phyloP scores from a whole-genome alignment of 2,797 vertebrate species.

The Podarcis lilfordi region DNA sequence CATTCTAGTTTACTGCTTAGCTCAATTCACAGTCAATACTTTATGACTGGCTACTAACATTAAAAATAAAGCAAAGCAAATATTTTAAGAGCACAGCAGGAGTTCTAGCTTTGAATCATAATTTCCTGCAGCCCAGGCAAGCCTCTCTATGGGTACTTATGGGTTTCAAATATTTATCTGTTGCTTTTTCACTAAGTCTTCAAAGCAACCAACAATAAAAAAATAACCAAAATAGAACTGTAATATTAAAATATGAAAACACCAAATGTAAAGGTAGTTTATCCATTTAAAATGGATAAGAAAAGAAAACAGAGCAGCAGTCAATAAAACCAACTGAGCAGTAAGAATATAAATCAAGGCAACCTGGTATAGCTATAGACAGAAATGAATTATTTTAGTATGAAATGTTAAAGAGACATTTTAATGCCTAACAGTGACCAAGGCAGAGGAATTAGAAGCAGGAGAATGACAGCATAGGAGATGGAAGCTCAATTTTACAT shows the following conservation, averaged over 20 bases:
- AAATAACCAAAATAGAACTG: not conserved
- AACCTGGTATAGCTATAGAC: not conserved
- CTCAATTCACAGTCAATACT: constrained; percentile 45
- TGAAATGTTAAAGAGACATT: not conserved
- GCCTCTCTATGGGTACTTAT: not conserved
- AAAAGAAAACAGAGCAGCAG: not conserved
- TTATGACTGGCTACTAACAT: constrained; percentile 55
- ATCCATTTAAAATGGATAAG: not conserved
- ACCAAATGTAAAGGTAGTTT: not conserved
- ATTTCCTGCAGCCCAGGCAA: constrained; percentile 37
- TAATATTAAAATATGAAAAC: not conserved
- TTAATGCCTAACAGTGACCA: not conserved
- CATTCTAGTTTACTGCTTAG: constrained; percentile 40
- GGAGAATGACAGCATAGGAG: not conserved
- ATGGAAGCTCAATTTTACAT: not conserved
- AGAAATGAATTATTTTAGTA: not conserved
- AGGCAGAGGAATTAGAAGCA: not conserved
- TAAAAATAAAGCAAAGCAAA: constrained; percentile 48
- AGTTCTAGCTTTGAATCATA: constrained; percentile 62
- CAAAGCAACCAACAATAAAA: not conserved
- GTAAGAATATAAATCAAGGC: not conserved
- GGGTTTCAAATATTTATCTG: not conserved
- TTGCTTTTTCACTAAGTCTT: not conserved
- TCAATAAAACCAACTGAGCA: not conserved
- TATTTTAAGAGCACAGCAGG: constrained; percentile 59